Evolutionary conservation across 2,797 vertebrate species (phyloP).

Genomic region (Falco peregrinus): DNA sequence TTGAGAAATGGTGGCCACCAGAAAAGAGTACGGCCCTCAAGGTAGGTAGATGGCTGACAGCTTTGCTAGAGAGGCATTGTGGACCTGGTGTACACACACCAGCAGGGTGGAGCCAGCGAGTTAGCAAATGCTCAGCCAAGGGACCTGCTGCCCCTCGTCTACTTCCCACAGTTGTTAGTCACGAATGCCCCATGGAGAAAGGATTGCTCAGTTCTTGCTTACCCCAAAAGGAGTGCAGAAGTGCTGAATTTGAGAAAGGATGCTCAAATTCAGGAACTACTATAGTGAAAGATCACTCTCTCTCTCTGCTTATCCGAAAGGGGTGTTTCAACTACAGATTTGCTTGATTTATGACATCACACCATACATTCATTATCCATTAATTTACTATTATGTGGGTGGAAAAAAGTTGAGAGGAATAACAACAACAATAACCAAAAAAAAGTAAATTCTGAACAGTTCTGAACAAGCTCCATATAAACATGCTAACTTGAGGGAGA

Average conservation of each 20-base stretch:
- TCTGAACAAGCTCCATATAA: background rate
- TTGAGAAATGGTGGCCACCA: background rate
- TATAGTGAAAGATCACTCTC: background rate
- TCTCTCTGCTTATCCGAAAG: background rate
- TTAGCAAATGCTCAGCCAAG: background rate
- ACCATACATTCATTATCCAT: background rate
- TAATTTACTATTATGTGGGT: background rate
- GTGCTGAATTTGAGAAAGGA: background rate
- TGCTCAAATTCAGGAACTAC: background rate
- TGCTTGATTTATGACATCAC: background rate
- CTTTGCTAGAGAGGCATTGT: background rate
- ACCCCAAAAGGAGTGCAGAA: background rate
- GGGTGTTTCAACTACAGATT: background rate
- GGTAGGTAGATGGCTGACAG: accelerated
- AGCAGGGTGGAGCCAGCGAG: background rate
- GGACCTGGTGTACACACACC: background rate
- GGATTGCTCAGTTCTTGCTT: background rate
- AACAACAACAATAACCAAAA: background rate
- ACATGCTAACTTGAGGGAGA: background rate
- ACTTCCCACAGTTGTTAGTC: background rate
- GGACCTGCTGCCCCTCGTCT: background rate
- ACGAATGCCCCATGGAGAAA: background rate
- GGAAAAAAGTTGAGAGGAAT: background rate
- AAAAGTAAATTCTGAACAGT: background rate
- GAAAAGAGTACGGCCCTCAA: background rate